phyloP scores from a whole-genome alignment of 2,888 invertebrate genomes.

The Caenorhabditis japonica region DNA sequence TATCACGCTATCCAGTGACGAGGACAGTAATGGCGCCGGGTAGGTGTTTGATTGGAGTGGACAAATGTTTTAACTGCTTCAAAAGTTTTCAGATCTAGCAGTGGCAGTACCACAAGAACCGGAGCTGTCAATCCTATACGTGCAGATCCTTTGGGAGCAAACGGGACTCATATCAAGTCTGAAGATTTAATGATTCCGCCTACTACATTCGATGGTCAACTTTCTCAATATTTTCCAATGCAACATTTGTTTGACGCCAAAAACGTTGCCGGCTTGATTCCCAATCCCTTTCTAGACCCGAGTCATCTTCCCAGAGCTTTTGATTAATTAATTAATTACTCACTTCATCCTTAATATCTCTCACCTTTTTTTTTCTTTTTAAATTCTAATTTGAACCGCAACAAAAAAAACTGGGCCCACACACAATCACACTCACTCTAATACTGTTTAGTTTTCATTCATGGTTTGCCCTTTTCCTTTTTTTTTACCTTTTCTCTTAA shows the following conservation, averaged over 20 bases:
- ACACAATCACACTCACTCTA: no score
- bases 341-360: conserved; percentile 14
- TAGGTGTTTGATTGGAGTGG: not conserved
- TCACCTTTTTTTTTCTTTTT: conserved; percentile 8
- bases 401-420: no score
- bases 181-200: conserved; percentile 35
- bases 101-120: conserved; percentile 28
- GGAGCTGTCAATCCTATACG: conserved; percentile 30
- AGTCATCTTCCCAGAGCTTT: conserved; percentile 15
- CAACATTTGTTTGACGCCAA: conserved; percentile 26
- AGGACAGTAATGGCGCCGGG: conserved; percentile 50
- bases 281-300: conserved; percentile 37
- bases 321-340: conserved; percentile 12
- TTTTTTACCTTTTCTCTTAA: conserved; percentile 4
- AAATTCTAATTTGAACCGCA: not conserved
- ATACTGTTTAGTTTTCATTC: no score
- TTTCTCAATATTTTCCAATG: conserved; percentile 18
- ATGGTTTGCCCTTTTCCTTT: not conserved
- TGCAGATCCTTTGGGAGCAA: not conserved
- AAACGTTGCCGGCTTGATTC: conserved; percentile 26
- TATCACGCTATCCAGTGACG: conserved; percentile 47
- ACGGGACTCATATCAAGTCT: conserved; percentile 10
- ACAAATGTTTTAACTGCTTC: not conserved
- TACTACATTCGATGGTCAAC: conserved; percentile 32
- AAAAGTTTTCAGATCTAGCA: conserved; percentile 21